These are phyloP conservation scores for Acrossocheilus fasciatus DNA, from an alignment of 2,797 vertebrate species.

Conservation along the genomic window DNA sequence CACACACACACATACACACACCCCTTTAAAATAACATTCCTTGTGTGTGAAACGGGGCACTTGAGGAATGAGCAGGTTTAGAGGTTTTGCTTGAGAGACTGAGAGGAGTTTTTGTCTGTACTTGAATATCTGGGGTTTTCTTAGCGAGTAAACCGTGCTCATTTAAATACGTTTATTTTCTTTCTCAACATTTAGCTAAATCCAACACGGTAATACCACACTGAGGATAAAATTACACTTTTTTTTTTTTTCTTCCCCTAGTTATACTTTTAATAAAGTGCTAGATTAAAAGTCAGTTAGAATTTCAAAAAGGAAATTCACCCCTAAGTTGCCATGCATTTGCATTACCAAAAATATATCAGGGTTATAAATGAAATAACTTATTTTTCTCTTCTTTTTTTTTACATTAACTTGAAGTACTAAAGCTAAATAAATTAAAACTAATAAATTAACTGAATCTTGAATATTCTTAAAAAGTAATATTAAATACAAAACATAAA, in stretches of 20 bases:
- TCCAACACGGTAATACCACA: background rate
- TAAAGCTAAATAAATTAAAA: no score
- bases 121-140: constrained; percentile 38
- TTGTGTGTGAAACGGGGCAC: background rate
- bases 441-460: no score
- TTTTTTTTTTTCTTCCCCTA: no score
- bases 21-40: constrained; percentile 32
- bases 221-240: background rate
- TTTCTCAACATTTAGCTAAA: constrained; percentile 23
- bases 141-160: background rate
- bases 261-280: background rate
- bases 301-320: background rate
- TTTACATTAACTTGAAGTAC: no score
- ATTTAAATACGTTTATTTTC: constrained; percentile 33
- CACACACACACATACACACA: background rate
- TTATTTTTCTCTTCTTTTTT: no score
- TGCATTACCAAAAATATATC: no score
- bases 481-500: no score
- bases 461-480: no score
- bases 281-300: background rate
- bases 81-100: constrained; percentile 25
- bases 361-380: no score
- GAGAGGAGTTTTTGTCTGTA: constrained; percentile 22
- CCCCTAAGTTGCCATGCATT: background rate
- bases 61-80: background rate